Conservation (phyloP, 1,140 invertebrate species). For the Phenacoccus solenopsis region DNA sequence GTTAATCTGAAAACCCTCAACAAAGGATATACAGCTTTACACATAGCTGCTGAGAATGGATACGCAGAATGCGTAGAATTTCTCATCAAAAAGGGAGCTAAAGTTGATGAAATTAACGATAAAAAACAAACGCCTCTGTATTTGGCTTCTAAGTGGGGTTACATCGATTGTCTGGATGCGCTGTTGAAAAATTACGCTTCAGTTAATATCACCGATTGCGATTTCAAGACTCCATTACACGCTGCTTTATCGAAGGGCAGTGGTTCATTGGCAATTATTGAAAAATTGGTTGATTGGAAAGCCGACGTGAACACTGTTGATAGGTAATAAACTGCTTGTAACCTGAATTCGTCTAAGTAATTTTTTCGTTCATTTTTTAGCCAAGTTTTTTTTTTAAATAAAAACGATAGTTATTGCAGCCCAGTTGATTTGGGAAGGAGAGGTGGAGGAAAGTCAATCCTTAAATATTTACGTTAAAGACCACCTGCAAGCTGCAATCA, state of each 20-base stretch:
- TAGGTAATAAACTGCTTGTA: too few relatives aligned
- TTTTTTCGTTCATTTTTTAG: too few relatives aligned
- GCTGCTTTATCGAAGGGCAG: slow-evolving; percentile 64
- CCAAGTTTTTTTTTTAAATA: too few relatives aligned
- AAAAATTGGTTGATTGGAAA: slow-evolving; percentile 46
- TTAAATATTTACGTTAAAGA: too few relatives aligned
- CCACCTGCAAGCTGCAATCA: too few relatives aligned
- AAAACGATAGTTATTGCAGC: too few relatives aligned
- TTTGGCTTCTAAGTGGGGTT: slow-evolving; percentile 56
- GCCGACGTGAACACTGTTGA: slow-evolving; percentile 56
- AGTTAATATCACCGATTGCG: slow-evolving; percentile 58
- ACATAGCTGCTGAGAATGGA: slow-evolving; percentile 60
- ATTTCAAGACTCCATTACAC: slow-evolving; percentile 60
- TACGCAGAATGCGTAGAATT: slow-evolving; percentile 52
- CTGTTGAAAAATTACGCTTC: slow-evolving; percentile 57
- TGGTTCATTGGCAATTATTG: slow-evolving; percentile 54
- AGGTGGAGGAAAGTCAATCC: too few relatives aligned
- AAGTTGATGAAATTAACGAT: slow-evolving; percentile 54
- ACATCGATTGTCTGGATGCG: slow-evolving; percentile 60
- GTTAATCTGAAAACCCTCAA: slow-evolving; percentile 34
- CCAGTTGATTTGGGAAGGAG: too few relatives aligned
- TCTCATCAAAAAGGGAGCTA: slow-evolving; percentile 53
- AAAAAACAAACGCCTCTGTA: slow-evolving; percentile 64
- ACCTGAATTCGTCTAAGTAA: too few relatives aligned
- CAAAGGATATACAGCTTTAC: slow-evolving; percentile 68